Evolutionary conservation across 2,797 vertebrate genomes (phyloP), one percentile per base, ranked within the genome.

Genomic region (Halcyon chelicuti): DNA sequence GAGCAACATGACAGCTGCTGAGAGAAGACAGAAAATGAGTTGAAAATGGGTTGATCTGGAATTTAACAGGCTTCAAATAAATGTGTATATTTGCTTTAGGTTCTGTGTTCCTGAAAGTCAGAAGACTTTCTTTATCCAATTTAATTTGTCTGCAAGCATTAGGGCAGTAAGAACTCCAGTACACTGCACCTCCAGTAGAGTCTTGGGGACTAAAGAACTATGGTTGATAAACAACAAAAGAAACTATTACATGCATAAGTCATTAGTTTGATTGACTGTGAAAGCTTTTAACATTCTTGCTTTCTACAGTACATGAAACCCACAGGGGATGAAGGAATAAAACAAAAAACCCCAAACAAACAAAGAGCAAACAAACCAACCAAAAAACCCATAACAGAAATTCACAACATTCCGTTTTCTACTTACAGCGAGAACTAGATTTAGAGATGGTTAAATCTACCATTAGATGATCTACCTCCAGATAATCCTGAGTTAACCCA

Each of bases 181-280:
- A n/a, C n/a, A n/a, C 33, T 29, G 15, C 14, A 73, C 5, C 16
- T 71, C 65, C 25, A 65, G 14, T 20, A 33, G 0, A 72, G 15
- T 62, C 40, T 10, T 39, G 10, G 28, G 13, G 33, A 70, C 20
- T 37, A 60, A 28, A 79, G 22, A 91, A 80, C 28, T 37, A 55
- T 9, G 19, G 44, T 28, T 71, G 39, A 68, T 17, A 83, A 82
- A 78, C 35, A 62, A 47, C 28, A 35, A 52, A 62, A 54, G 17
- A 3, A 4, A 7, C 10, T 26, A 49, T 35, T 49, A 47, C 5
- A 28, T 19, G 12, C 9, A 0, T 3, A 60, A 49, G 12, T 26
- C 39, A 54, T 75, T 82, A 61, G 68, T 61, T 49, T 35, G 26
- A 37, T 49, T 35, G 26, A 37, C 31, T 71, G 31, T 40, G 46